Percentiles rank a stretch among this genome's conserved stretches.
Evolutionary conservation across 1,140 invertebrate species (phyloP).

Genomic region (Diabrotica virgifera): DNA sequence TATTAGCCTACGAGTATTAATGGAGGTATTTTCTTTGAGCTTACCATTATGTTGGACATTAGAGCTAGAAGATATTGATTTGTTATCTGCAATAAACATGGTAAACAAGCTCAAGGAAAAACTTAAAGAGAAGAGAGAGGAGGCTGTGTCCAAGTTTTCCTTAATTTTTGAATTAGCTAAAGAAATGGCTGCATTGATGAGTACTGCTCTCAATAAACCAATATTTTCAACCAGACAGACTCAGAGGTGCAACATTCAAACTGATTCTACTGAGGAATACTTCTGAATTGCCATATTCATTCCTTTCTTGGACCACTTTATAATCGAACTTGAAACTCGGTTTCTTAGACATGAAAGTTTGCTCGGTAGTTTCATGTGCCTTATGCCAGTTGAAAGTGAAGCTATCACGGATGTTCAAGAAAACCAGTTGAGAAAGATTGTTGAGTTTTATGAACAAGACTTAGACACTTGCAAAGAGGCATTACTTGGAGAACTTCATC

Average conservation of each 20-base stretch:
- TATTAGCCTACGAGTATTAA: no score
- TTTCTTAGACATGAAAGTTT: not conserved
- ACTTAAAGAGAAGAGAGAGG: not conserved
- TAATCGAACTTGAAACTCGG: not conserved
- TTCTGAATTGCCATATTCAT: not conserved
- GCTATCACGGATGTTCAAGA: not conserved
- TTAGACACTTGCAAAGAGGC: not conserved
- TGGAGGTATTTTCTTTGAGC: not conserved
- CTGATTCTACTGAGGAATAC: not conserved
- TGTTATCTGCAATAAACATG: not conserved
- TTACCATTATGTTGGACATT: not conserved
- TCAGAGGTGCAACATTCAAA: constrained; percentile 1
- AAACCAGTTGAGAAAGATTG: not conserved
- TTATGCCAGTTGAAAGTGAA: not conserved
- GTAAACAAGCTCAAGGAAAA: not conserved
- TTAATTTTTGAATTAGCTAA: not conserved
- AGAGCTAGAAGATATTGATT: not conserved
- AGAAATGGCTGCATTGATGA: not conserved
- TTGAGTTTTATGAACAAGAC: not conserved
- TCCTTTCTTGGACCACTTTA: not conserved
- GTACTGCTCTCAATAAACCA: not conserved
- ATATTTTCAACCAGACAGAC: not conserved
- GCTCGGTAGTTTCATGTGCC: not conserved
- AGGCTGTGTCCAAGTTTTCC: not conserved
- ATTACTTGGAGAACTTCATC: not conserved